phyloP scores from a whole-genome alignment of 2,113 vertebrate species.

The Corythaeola cristata region DNA sequence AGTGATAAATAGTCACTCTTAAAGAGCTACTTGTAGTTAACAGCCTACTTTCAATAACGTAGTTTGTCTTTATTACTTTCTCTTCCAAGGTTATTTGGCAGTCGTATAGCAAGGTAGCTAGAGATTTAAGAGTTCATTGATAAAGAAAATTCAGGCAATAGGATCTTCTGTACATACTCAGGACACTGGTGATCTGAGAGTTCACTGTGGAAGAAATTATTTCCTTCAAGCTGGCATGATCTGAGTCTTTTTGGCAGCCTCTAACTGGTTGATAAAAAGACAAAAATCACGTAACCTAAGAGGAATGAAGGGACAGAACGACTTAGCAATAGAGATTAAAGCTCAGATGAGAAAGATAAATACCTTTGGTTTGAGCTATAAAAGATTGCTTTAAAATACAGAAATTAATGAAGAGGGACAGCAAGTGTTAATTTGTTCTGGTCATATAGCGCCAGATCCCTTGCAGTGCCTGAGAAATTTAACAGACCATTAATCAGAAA shows the following conservation, averaged over 20 bases:
- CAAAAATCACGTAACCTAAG: neutral
- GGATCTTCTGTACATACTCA: neutral
- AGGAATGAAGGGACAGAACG: neutral
- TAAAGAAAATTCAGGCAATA: conserved; percentile 4
- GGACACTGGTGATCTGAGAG: neutral
- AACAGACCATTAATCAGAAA: neutral
- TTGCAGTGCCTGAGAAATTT: neutral
- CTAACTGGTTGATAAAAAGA: neutral
- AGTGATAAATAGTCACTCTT: conserved; percentile 38
- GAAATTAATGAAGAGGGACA: neutral
- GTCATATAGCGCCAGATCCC: neutral
- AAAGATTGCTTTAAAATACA: neutral
- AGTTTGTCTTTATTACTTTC: conserved; percentile 53
- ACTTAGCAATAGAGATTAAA: neutral
- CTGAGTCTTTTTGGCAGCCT: neutral
- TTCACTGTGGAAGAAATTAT: neutral
- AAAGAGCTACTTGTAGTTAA: conserved; percentile 30
- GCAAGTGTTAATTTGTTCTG: neutral
- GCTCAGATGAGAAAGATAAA: neutral
- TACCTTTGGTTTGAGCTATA: neutral
- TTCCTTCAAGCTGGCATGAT: neutral
- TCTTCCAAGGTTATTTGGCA: conserved; percentile 31
- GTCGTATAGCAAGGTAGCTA: neutral
- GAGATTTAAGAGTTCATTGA: conserved; percentile 23
- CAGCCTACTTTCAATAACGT: conserved; percentile 16